These are phyloP conservation scores for Sebastes alutus DNA, from an alignment of 2,797 vertebrate genomes.

Conservation along the genomic window DNA sequence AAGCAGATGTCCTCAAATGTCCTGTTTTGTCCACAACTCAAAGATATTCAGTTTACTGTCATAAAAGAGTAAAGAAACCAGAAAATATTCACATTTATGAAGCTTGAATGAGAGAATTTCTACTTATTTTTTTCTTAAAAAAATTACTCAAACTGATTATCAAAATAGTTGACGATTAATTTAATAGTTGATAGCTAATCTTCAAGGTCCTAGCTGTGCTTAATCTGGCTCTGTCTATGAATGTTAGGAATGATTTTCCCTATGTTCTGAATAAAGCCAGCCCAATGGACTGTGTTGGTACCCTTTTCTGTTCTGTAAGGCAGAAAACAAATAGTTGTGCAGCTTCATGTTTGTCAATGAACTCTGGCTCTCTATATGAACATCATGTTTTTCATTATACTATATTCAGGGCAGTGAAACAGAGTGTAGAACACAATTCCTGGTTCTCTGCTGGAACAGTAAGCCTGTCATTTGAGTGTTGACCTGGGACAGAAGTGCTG, in stretches of 20 bases:
- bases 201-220: not conserved
- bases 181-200: too few relatives aligned
- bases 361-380: not conserved
- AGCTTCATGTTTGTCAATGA: constrained; percentile 2
- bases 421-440: not conserved
- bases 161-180: too few relatives aligned
- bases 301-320: not conserved
- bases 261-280: not conserved
- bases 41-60: too few relatives aligned
- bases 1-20: too few relatives aligned
- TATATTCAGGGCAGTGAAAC: not conserved
- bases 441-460: not conserved
- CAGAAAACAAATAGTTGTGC: not conserved
- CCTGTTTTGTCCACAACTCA: too few relatives aligned
- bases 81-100: too few relatives aligned
- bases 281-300: not conserved
- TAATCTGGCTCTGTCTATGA: not conserved
- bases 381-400: not conserved
- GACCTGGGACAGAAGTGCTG: constrained; percentile 18
- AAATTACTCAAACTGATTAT: too few relatives aligned
- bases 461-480: constrained; percentile 31
- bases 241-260: not conserved
- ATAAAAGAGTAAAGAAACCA: too few relatives aligned
- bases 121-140: too few relatives aligned
- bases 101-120: too few relatives aligned